A percentile compares a stretch with the other conserved stretches of the same genome.
These are phyloP conservation scores for Irena cyanogastra DNA, from an alignment of 2,113 vertebrate species.

Conservation along the genomic window DNA sequence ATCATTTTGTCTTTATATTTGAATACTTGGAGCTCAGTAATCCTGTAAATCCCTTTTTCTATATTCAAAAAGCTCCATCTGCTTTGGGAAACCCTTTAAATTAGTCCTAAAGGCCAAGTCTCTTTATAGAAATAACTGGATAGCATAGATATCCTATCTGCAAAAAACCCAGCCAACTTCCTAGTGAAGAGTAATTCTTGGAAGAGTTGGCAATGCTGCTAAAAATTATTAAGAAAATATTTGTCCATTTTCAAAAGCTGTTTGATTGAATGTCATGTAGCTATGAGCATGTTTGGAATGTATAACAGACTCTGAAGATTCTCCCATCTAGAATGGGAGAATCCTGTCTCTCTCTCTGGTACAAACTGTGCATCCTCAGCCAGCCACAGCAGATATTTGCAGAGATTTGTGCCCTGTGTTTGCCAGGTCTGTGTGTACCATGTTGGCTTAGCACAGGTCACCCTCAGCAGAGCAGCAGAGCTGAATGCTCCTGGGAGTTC, in stretches of 20 bases:
- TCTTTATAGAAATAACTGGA: constrained; percentile 26
- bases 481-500: background rate
- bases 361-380: background rate
- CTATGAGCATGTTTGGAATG: background rate
- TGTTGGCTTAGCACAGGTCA: background rate
- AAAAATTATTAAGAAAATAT: background rate
- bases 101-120: constrained; percentile 48
- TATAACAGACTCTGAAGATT: background rate
- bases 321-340: background rate
- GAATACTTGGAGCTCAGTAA: background rate
- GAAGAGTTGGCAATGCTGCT: background rate
- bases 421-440: background rate
- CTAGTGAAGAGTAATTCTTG: background rate
- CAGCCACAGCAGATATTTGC: background rate
- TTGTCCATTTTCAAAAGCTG: background rate
- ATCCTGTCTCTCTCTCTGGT: background rate
- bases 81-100: constrained; percentile 44
- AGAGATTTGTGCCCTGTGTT: background rate
- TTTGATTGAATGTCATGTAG: background rate
- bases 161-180: background rate
- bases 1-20: constrained; percentile 3
- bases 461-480: background rate
- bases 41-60: constrained; percentile 26
- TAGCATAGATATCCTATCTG: background rate
- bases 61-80: constrained; percentile 9